Evolutionary conservation across 2,113 vertebrate species (phyloP).

Genomic region (Toxotes chatareus): DNA sequence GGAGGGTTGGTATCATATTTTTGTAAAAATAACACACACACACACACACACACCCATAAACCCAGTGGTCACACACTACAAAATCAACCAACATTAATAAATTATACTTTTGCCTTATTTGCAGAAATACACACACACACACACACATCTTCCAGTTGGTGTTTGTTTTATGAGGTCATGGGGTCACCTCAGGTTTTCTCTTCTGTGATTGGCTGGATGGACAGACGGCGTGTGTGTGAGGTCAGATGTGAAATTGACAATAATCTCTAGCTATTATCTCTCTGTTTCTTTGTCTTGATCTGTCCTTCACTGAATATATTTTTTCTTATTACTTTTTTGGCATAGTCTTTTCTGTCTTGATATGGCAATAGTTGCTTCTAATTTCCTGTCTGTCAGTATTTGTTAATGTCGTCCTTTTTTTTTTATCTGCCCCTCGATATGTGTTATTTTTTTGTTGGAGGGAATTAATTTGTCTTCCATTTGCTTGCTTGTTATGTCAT

Average conservation of each 20-base stretch:
- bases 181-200: slow-evolving; percentile 30
- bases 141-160: not conserved
- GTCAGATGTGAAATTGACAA: slow-evolving; percentile 35
- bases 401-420: not conserved
- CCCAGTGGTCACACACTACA: not conserved
- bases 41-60: not conserved
- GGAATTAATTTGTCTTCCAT: slow-evolving; percentile 19
- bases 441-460: not conserved
- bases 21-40: not conserved
- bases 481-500: slow-evolving; percentile 19
- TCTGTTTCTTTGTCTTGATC: not conserved
- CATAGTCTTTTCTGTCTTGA: not conserved
- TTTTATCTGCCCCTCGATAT: not conserved
- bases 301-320: not conserved
- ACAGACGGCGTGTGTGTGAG: not conserved
- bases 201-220: slow-evolving; percentile 21
- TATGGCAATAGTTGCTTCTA: not conserved
- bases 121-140: slow-evolving; percentile 18
- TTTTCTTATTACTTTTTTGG: not conserved
- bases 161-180: slow-evolving; percentile 38
- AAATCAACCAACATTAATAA: slow-evolving; percentile 1
- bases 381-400: not conserved
- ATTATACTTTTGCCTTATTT: slow-evolving; percentile 13
- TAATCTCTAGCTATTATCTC: slow-evolving; percentile 30
- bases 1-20: not conserved